Base-by-base conservation (phyloP, 2,797 vertebrate genomes). In the Tangara arthus region DNA sequence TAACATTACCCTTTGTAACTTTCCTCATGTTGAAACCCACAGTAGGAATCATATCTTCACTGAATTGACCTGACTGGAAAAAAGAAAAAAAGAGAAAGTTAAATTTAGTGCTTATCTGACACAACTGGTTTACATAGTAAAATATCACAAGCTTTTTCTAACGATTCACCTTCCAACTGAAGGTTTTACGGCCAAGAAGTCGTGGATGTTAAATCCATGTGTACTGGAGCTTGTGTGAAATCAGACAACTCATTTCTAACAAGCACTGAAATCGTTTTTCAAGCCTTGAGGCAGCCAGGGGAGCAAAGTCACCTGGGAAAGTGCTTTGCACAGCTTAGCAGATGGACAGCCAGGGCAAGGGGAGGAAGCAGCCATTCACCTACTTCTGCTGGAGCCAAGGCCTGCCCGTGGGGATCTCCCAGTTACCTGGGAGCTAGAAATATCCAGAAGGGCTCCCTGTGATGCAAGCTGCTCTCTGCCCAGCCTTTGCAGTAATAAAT, bases 21-120 rank as follows among this genome's bases (percentile, higher is more conserved):
- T 99, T 99, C 66, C 99, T 98, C 99, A 99, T 99, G 98, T 99
- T 99, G 98, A 99, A 99, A 66, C 99, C 99, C 46, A 99, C 99
- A 13, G 99, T 99, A 78, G 99, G 99, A 89, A 99, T 99, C 99
- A 99, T 99, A 96, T 99, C 99, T 98, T 99, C 99, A 89, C 98
- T 99, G 98, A 99, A 99, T 64, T 99, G 99, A 88, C 99, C 99
- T 47, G 99, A 99, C 99, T 99, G 94, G 26, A 94, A 26, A 94
- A 94, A 70, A 23, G 30, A 63, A 94, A 94, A 78, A 26, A 35
- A 73, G 6, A 41, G 3, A 16, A 63, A 82, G 35, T 42, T 50
- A 30, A 35, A 47, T 61, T 66, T 47, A 91, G 55, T n/a, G 57
- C 37, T 90, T 37, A 73, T 47, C 83, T 82, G 26, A 70, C 30